Percentiles rank a stretch among this genome's conserved stretches.
phyloP scores from a whole-genome alignment of 2,888 invertebrate species.

The Malthinus seriepunctatus region DNA sequence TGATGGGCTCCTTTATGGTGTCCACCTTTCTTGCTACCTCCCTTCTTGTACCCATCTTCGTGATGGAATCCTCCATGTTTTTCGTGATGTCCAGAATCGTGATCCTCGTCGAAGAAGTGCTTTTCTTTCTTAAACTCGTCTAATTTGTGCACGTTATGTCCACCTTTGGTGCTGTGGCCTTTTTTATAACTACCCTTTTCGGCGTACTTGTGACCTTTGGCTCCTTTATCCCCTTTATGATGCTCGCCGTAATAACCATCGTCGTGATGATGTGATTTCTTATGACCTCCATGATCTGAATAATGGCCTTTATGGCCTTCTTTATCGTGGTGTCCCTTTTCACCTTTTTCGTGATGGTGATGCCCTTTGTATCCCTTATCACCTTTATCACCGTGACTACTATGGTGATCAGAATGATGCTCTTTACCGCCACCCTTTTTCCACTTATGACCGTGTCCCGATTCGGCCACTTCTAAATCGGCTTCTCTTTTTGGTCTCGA shows the following conservation, averaged over 20 bases:
- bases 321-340: constrained; percentile 71
- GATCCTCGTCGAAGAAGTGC: constrained; percentile 84
- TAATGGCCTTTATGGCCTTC: constrained; percentile 67
- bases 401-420: constrained; percentile 60
- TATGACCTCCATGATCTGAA: constrained; percentile 65
- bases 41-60: constrained; percentile 80
- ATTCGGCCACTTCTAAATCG: constrained; percentile 31
- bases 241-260: constrained; percentile 68
- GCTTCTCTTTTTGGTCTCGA: constrained; percentile 55
- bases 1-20: constrained; percentile 77
- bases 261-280: constrained; percentile 65
- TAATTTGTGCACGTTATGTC: constrained; percentile 82
- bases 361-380: constrained; percentile 70
- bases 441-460: constrained; percentile 54
- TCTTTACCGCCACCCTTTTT: constrained; percentile 61
- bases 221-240: constrained; percentile 69
- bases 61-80: constrained; percentile 82
- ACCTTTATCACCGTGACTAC: constrained; percentile 63
- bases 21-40: constrained; percentile 80
- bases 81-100: constrained; percentile 79
- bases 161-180: constrained; percentile 84
- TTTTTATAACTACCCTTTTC: constrained; percentile 80
- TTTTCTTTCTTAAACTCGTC: constrained; percentile 88
- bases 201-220: constrained; percentile 66
- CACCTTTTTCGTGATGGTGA: constrained; percentile 65